Base-by-base conservation (phyloP, 1,140 invertebrate genomes). In the Cryptotermes secundus region DNA sequence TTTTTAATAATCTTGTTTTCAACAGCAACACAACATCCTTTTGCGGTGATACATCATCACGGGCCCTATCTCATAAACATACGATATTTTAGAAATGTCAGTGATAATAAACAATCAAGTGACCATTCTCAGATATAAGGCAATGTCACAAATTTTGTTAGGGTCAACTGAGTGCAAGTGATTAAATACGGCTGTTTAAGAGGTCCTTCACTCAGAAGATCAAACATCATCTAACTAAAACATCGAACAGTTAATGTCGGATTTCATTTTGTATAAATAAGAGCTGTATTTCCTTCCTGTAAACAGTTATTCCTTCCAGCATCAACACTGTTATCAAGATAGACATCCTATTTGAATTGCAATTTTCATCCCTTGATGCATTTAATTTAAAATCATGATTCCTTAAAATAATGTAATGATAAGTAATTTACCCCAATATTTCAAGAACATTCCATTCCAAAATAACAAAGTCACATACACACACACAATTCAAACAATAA, bases 1-100 rank as follows among this genome's bases (percentile, higher is more conserved):
- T 72, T 72, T 72, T 72, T 72, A 72, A 72, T 72, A 72, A 31
- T 72, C 59, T 72, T 72, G 59, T 59, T 59, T 12, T 31, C 59
- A 72, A 72, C 59, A 72, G 26, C 59, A 72, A 72, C 59, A 72
- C 59, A 72, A 31, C 31, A 72, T 7, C n/a, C 6, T 72, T 72
- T 31, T 72, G 59, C n/a, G 14, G 31, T 72, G 26, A n/a, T 72
- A 72, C 16, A 72, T 10, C 59, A 31, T 59, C 53, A 24, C 26
- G 14, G 59, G 0, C 3, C 16, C 45, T 49, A 49, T 14, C 3
- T 22, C 45, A 49, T 19, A 49, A 38, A 1, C 22, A 19, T 59
- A 59, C 53, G 19, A n/a, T 59, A 59, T n/a, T 31, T 9, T 31
- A 72, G 24, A 72, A 31, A n/a, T 72, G 59, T 1, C n/a, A 72